Conservation (phyloP, 2,888 invertebrate species). For the Acleris holmiana region DNA sequence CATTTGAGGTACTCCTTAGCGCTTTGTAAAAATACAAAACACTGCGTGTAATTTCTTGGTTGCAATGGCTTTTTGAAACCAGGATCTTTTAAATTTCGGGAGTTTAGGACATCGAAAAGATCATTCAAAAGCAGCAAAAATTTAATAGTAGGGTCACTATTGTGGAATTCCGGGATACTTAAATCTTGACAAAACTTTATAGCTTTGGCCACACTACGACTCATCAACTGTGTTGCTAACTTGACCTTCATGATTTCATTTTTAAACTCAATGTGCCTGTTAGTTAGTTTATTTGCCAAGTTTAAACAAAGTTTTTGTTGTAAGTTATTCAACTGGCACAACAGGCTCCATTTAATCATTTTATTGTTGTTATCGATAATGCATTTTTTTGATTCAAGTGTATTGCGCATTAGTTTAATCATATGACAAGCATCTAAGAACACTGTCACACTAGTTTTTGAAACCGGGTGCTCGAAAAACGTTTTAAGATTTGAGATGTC, state of each 20-base stretch:
- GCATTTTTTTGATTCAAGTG: neutral
- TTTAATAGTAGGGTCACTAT: slow-evolving; percentile 27
- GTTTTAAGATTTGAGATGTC: slow-evolving; percentile 4
- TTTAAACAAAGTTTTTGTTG: slow-evolving; percentile 6
- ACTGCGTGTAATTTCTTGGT: neutral
- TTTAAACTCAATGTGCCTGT: slow-evolving; percentile 5
- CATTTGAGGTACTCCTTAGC: neutral
- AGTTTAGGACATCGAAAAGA: slow-evolving; percentile 41
- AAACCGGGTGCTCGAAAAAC: neutral
- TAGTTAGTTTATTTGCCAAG: slow-evolving; percentile 10
- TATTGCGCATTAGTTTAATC: slow-evolving; percentile 3
- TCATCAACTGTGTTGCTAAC: slow-evolving; percentile 3
- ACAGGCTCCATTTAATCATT: neutral
- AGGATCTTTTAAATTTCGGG: slow-evolving; percentile 28
- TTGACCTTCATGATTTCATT: neutral
- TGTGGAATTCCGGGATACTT: slow-evolving; percentile 24
- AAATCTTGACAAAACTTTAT: slow-evolving; percentile 25
- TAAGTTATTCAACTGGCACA: neutral
- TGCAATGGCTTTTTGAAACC: slow-evolving; percentile 19
- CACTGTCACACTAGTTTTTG: neutral
- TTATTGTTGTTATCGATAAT: neutral
- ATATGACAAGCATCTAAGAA: slow-evolving; percentile 18
- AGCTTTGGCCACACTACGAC: slow-evolving; percentile 12
- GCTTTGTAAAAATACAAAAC: neutral
- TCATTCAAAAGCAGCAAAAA: slow-evolving; percentile 38